Conservation (phyloP, 2,113 vertebrate genomes). For the Apteryx owenii region DNA sequence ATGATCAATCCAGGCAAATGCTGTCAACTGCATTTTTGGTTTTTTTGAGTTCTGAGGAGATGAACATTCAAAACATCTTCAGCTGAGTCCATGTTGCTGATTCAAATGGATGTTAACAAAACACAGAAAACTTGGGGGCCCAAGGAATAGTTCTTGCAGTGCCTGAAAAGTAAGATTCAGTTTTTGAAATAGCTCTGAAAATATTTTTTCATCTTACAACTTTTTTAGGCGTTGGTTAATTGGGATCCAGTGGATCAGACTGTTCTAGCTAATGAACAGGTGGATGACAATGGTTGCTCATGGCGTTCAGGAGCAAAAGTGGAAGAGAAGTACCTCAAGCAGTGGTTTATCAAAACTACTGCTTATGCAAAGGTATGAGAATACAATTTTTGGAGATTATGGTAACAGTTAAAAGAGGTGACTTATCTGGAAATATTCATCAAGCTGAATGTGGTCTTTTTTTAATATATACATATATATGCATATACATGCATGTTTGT, state of each 20-base stretch:
- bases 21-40: not conserved
- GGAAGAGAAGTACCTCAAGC: constrained; percentile 92
- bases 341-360: constrained; percentile 98
- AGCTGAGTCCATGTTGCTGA: not conserved
- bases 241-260: constrained; percentile 98
- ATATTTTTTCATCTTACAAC: not conserved
- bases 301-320: constrained; percentile 96
- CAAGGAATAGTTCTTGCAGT: not conserved
- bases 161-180: not conserved
- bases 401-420: not conserved
- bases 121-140: not conserved
- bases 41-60: not conserved
- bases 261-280: constrained; percentile 96
- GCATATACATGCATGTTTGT: not conserved
- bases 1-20: not conserved
- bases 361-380: constrained; percentile 91
- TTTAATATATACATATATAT: not conserved
- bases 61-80: not conserved
- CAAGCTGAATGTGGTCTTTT: not conserved
- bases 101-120: not conserved
- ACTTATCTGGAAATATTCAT: not conserved
- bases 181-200: not conserved
- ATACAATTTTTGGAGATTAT: not conserved
- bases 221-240: constrained; percentile 90
- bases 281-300: constrained; percentile 90